Evolutionary conservation across 1,140 invertebrate species (phyloP).

Genomic region (Trachymyrmex cornetzi): DNA sequence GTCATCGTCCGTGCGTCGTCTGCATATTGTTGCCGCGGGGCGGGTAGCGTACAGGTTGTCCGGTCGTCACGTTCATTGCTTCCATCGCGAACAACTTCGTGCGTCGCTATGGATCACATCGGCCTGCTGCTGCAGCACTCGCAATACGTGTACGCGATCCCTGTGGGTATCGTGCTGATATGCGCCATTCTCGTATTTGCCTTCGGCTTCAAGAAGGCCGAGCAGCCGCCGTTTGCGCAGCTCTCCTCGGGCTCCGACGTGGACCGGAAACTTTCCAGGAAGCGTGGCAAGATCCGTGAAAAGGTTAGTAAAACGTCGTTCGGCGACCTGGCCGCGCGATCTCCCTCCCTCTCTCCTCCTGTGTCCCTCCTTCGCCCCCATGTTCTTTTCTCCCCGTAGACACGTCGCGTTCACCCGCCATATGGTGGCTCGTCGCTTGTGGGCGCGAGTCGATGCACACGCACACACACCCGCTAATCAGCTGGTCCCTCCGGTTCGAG

Average conservation of each 20-base stretch:
- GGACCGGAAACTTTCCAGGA: constrained; percentile 90
- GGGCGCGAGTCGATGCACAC: constrained; percentile 27
- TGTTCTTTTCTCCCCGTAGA: constrained; percentile 1
- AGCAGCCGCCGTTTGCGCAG: constrained; percentile 91
- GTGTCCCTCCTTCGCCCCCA: neutral
- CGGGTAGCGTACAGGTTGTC: neutral
- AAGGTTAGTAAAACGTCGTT: constrained; percentile 87
- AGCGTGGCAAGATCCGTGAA: constrained; percentile 89
- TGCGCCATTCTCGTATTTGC: constrained; percentile 90
- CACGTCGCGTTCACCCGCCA: constrained; percentile 63
- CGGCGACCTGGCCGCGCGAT: no score
- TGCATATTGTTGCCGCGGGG: constrained; percentile 33
- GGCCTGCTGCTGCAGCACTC: constrained; percentile 84
- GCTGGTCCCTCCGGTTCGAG: constrained; percentile 64
- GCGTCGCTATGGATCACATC: constrained; percentile 78
- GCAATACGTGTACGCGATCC: constrained; percentile 84
- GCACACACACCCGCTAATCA: constrained; percentile 74
- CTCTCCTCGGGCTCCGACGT: constrained; percentile 87
- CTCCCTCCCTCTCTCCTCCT: neutral
- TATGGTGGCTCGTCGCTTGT: constrained; percentile 74
- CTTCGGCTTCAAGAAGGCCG: constrained; percentile 91
- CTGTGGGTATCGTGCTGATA: constrained; percentile 89
- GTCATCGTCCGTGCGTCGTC: neutral
- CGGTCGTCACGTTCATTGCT: neutral
- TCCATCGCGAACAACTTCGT: constrained; percentile 14